Conservation (phyloP, 2,113 vertebrate genomes). For the Rhinoderma darwinii region DNA sequence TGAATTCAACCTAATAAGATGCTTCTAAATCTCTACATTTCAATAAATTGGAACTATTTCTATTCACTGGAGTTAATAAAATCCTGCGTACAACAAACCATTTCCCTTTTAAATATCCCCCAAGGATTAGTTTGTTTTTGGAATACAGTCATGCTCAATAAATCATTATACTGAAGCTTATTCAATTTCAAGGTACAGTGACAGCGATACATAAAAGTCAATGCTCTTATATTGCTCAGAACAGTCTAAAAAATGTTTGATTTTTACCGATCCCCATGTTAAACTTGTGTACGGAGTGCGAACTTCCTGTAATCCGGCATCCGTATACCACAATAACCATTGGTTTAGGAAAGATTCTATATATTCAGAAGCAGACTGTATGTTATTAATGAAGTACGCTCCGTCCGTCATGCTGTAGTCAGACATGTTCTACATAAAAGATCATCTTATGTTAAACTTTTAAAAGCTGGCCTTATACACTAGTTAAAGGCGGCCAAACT, state of each 20-base stretch:
- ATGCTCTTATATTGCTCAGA: background rate
- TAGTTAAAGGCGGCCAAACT: no score
- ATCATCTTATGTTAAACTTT: no score
- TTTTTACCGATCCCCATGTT: background rate
- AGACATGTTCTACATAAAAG: no score
- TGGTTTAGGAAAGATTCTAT: no score
- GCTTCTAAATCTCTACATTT: background rate
- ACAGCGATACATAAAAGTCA: background rate
- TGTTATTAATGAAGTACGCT: no score
- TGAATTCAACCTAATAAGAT: no score
- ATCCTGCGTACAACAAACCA: background rate
- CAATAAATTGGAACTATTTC: background rate
- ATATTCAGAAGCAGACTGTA: no score
- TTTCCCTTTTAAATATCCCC: background rate
- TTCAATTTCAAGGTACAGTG: background rate
- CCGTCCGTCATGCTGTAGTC: no score
- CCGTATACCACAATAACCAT: no score
- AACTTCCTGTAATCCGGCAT: no score
- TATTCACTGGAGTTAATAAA: background rate
- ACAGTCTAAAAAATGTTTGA: background rate
- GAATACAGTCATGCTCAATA: constrained; percentile 15
- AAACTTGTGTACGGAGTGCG: no score
- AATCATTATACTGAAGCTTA: background rate
- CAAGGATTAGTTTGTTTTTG: background rate
- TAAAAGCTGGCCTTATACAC: no score